Conservation (phyloP, 2,113 vertebrate species). For the Physeter macrocephalus region DNA sequence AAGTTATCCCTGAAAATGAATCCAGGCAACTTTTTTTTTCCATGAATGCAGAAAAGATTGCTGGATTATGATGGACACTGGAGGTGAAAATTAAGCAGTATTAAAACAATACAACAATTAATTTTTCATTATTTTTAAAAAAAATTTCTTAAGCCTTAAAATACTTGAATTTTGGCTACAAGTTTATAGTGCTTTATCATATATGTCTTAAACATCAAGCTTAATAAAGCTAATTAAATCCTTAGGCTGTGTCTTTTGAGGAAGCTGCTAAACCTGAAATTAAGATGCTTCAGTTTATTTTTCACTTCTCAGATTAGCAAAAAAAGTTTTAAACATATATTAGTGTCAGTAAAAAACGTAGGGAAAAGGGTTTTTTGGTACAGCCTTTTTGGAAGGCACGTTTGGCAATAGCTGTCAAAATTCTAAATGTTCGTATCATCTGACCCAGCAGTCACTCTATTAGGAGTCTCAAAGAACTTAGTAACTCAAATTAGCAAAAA, state of each 20-base stretch:
- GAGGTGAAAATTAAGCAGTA: not conserved
- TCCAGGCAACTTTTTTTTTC: not conserved
- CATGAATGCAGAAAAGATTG: accelerated
- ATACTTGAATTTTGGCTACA: constrained; percentile 37
- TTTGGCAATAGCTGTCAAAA: not conserved
- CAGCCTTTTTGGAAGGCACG: not conserved
- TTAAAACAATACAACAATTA: not conserved
- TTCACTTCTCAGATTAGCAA: constrained; percentile 41
- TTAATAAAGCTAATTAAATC: not conserved
- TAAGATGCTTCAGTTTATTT: constrained; percentile 30
- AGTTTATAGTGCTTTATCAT: not conserved
- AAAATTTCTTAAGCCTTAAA: constrained; percentile 30
- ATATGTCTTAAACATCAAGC: not conserved
- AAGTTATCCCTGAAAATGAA: not conserved
- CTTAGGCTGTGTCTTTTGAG: constrained; percentile 5
- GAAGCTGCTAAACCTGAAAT: not conserved
- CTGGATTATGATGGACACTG: not conserved
- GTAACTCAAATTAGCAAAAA: not conserved
- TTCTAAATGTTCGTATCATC: not conserved
- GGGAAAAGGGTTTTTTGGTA: not conserved
- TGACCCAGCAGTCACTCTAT: not conserved
- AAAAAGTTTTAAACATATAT: not conserved
- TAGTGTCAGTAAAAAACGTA: not conserved
- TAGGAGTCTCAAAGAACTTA: constrained; percentile 5
- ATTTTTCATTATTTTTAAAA: constrained; percentile 32